Conservation (phyloP, 2,113 vertebrate genomes). For the Bufo gargarizans region DNA sequence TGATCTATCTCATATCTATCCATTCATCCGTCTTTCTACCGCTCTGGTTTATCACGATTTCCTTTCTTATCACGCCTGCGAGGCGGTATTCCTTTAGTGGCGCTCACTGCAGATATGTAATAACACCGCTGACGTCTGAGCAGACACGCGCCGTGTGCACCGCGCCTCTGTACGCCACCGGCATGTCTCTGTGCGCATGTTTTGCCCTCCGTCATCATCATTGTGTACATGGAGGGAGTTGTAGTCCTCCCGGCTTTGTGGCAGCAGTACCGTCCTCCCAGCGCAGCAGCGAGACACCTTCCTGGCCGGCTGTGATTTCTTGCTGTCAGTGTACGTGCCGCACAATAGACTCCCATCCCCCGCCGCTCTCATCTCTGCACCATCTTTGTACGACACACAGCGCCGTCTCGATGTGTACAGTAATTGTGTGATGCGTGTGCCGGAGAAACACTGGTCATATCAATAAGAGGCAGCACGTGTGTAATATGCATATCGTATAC, state of each 20-base stretch:
- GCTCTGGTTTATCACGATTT: neutral
- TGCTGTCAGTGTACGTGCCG: slow-evolving; percentile 8
- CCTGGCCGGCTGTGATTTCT: neutral
- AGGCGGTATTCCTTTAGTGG: neutral
- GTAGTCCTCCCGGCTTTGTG: neutral
- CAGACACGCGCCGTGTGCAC: neutral
- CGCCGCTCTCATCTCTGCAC: neutral
- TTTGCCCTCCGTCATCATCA: neutral
- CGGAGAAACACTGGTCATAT: too few relatives aligned
- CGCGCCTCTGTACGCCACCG: neutral
- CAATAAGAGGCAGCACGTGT: too few relatives aligned
- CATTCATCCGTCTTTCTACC: neutral
- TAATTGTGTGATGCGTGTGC: neutral
- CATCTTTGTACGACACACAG: neutral
- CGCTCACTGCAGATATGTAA: slow-evolving; percentile 32
- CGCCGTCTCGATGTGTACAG: neutral
- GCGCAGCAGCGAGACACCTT: neutral
- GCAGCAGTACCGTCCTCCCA: neutral
- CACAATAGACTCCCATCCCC: slow-evolving; percentile 39
- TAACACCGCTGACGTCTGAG: slow-evolving; percentile 21
- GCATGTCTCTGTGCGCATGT: neutral
- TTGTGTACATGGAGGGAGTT: neutral
- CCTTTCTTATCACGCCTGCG: neutral
- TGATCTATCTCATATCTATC: neutral
- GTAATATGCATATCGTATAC: neutral